Evolutionary conservation across 2,113 vertebrate species (phyloP).

Genomic region (Scortum barcoo): DNA sequence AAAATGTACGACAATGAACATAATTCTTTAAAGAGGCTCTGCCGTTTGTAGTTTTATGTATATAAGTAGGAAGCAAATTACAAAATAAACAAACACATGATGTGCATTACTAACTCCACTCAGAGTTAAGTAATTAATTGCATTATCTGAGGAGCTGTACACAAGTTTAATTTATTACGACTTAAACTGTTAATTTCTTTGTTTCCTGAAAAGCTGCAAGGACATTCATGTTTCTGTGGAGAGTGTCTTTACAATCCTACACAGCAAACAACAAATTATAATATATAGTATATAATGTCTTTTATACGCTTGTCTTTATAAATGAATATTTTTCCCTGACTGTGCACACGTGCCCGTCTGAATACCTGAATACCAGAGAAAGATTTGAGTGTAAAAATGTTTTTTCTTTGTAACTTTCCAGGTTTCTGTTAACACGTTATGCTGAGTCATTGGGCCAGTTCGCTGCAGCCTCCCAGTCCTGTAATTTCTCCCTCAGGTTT

Average conservation of each 20-base stretch:
- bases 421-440: slow-evolving; percentile 95
- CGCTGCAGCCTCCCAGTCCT: slow-evolving; percentile 95
- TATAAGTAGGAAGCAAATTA: too few species aligned
- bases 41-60: too few species aligned
- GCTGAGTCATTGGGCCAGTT: slow-evolving; percentile 95
- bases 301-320: background rate
- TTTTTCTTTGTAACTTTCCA: slow-evolving; percentile 67
- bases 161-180: background rate
- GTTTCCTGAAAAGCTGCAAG: background rate
- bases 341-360: background rate
- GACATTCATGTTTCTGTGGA: background rate
- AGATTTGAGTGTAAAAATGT: background rate
- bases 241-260: background rate
- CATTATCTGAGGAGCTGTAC: background rate
- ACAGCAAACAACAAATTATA: background rate
- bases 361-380: background rate
- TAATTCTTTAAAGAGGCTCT: too few species aligned
- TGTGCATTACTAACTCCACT: too few species aligned
- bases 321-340: background rate
- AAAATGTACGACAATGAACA: too few species aligned
- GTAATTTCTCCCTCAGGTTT: slow-evolving; percentile 99
- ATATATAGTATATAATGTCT: too few species aligned
- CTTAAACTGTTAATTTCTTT: too few species aligned
- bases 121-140: too few species aligned
- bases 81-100: too few species aligned